A percentile compares a stretch with the other conserved stretches of the same genome.
Conservation (phyloP, 1,140 invertebrate genomes). For the Kradibia gibbosae region DNA sequence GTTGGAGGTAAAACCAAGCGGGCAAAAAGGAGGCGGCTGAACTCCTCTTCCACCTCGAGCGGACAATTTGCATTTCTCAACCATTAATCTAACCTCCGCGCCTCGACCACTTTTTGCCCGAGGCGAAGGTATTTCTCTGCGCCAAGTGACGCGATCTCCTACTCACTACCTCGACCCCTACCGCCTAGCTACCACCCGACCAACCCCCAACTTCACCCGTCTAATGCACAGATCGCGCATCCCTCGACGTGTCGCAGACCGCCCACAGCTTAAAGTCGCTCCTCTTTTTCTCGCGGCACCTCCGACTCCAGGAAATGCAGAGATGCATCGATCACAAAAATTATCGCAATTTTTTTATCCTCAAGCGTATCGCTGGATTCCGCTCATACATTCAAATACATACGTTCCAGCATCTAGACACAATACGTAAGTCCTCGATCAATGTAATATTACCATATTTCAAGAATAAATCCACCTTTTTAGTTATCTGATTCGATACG, state of each 20-base stretch:
- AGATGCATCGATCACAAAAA: too few species aligned
- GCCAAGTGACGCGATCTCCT: not conserved
- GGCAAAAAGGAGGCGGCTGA: not conserved
- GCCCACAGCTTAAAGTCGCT: not conserved
- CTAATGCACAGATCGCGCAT: not conserved
- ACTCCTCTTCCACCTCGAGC: not conserved
- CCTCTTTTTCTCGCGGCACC: not conserved
- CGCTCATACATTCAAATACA: too few species aligned
- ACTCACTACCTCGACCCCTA: not conserved
- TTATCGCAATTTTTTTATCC: too few species aligned
- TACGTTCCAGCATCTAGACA: too few species aligned
- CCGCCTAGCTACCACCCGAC: too few species aligned
- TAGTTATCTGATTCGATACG: too few species aligned
- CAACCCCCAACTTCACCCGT: too few species aligned
- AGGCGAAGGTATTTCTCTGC: not conserved
- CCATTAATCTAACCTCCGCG: conserved; percentile 68
- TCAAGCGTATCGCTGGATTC: too few species aligned
- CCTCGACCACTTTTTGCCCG: not conserved
- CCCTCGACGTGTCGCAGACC: not conserved
- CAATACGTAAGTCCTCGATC: too few species aligned
- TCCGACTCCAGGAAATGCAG: not conserved
- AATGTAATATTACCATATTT: too few species aligned
- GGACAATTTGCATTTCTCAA: conserved; percentile 70
- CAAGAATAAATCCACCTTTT: too few species aligned
- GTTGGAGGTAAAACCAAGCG: not conserved